Base-by-base conservation (phyloP, 2,113 vertebrate genomes). In the Ciconia maguari region DNA sequence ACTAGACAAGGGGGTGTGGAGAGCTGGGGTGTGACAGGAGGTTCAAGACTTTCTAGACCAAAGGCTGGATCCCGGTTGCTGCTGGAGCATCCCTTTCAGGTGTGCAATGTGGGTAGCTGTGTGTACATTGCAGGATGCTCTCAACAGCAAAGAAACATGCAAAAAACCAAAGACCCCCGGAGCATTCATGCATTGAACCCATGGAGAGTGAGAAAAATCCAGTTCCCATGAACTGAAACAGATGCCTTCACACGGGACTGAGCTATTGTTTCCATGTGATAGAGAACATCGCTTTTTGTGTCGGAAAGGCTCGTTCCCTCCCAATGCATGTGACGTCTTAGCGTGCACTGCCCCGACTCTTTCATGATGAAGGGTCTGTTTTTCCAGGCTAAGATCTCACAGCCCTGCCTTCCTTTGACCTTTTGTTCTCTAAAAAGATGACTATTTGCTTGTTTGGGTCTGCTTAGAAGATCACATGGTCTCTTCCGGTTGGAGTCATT, bases 401-500 rank as follows among this genome's bases (percentile, higher is more conserved):
- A 61, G 26, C 36, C 18, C 38, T 77, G 36, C 87, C 51, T 84
- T 25, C 64, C 38, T 84, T 44, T 58, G 79, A 93, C 87, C 64
- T 94, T 90, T 88, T 90, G 95, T 87, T 88, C 95, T 66, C 32
- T 54, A 26, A 44, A 41, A 71, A 54, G 17, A 66, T 48, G 52
- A 87, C 26, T 48, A 30, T 62, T 58, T 0, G 1, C 44, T 85
- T 84, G 30, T 41, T 84, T 71, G 58, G 69, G 64, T 75, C 64
- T 52, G 48, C 49, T 84, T 34, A 32, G 62, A 46, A 51, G 49
- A 49, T 68, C 64, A 30, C 29, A 6, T 29, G 38, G 46, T 42
- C 36, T 66, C 72, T 87, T 80, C 57, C 1, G 3, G 22, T 30
- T 52, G 69, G 58, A 77, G 74, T 24, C 7, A 22, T 52, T 87